Base-by-base conservation (phyloP, 2,113 vertebrate species). In the Nyctereutes procyonoides region DNA sequence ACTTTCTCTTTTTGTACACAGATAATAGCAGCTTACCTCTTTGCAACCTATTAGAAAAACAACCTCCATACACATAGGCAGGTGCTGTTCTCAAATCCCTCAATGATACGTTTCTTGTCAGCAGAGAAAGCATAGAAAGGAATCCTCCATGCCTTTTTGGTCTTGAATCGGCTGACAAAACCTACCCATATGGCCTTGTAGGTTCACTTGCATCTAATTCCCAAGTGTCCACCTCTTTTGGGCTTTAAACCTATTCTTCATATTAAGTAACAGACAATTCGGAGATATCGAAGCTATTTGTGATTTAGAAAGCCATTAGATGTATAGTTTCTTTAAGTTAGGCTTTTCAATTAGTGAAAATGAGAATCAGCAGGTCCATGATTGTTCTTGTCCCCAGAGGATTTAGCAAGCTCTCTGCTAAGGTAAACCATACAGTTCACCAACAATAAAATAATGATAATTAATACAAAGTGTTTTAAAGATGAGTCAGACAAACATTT, bases 381-480 rank as follows among this genome's bases (percentile, higher is more conserved):
- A 43, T 69, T 80, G n/a, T 76, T 63, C 17, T 60, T 77, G 10
- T 86, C 22, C 14, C 13, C 62, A 76, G 96, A 96, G 48, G 63
- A 90, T 69, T 85, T 77, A 28, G 43, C n/a, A 67, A 95, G 38
- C 24, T 86, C 53, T 83, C 43, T 79, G 65, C 30, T 51, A 87
- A 86, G 24, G 26, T 62, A 95, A 95, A 89, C 20, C 26, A 26
- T 14, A 69, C 3, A 88, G 65, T 83, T 76, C 35, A 84, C 24
- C 20, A 86, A 90, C 17, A 85, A 77, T 43, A 89, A 95, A 96
- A 82, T 43, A 94, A 67, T n/a, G 65, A 62, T 0, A 0, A 35
- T 88, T 93, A 97, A 88, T 67, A 32, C 17, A 90, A 96, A 94
- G 85, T 15, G 9, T 28, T 82, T 97, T 93, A 53, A 93, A 96